Base-by-base conservation (phyloP, 2,888 invertebrate genomes). In the Amphipoea lucens region DNA sequence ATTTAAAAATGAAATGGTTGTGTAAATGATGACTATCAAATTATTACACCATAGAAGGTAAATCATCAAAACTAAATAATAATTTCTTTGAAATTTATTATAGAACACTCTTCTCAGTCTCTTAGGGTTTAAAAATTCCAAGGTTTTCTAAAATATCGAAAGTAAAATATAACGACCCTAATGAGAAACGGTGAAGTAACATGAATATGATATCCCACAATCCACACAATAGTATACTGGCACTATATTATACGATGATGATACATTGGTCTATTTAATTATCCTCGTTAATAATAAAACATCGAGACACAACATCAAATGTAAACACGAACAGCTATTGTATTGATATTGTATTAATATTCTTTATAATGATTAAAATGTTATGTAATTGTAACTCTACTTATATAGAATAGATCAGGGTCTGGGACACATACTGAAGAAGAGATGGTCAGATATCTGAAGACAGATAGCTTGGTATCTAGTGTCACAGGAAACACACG, bases 101-200 rank as follows among this genome's bases (percentile, higher is more conserved):
- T 94, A 95, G 96, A 96, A 96, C 96, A 96, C 96, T 94, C 93
- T 93, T 94, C 91, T 96, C 96, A 96, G 96, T 96, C 96, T 96
- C 96, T 95, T 96, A 94, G 93, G 96, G 94, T 96, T 45, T 45
- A 93, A 93, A 94, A 93, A 93, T 94, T 95, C 93, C 93, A 94
- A 94, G 92, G 92, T 93, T 91, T 92, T 91, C 75, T 84, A 85
- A 86, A 85, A 78, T 82, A 87, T 87, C 65, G 57, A 85, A 89
- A 87, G 40, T 60, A 84, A 86, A 78, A 72, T 71, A 45, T 81
- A 85, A 83, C 74, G 65, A 82, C 73, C 72, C 85, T 90, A 85
- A 87, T 80, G 84, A 84, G 78, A 81, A 80, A 81, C 81, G 70
- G 77, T 81, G 81, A 86, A 87, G 81, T 83, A 79, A 85, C 76